A percentile compares a stretch with the other conserved stretches of the same genome.
Evolutionary conservation across 2,113 vertebrate genomes (phyloP).

Genomic region (Galemys pyrenaicus): DNA sequence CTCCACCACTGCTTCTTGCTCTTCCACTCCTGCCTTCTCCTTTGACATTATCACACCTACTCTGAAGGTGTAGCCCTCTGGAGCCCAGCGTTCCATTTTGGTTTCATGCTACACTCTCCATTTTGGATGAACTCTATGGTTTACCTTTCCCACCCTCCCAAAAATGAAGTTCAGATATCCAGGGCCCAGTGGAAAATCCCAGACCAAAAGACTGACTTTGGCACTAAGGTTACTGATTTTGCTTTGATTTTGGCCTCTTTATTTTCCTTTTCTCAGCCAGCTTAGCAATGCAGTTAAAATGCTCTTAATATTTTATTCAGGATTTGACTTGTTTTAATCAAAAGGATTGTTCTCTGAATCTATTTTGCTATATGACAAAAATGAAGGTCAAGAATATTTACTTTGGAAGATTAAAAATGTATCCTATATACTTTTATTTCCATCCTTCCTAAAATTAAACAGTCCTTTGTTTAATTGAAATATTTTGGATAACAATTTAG

Average conservation of each 20-base stretch:
- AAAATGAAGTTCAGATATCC: neutral
- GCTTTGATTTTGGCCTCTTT: neutral
- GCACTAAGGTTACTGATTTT: neutral
- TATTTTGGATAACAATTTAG: neutral
- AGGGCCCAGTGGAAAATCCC: neutral
- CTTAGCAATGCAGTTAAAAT: slow-evolving; percentile 27
- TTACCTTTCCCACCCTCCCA: neutral
- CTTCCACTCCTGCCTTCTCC: neutral
- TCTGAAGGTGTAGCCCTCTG: no score
- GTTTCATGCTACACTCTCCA: neutral
- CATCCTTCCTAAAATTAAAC: neutral
- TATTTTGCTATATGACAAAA: neutral
- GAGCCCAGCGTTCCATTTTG: neutral
- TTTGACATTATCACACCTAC: no score
- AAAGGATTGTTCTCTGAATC: slow-evolving; percentile 35
- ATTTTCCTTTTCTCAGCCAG: slow-evolving; percentile 28
- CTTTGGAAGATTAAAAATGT: slow-evolving; percentile 46
- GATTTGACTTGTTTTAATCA: slow-evolving; percentile 51
- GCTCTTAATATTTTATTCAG: slow-evolving; percentile 37
- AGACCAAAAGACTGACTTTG: neutral
- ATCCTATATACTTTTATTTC: neutral
- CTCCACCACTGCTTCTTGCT: neutral
- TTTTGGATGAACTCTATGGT: neutral
- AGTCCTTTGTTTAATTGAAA: slow-evolving; percentile 21
- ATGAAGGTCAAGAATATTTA: slow-evolving; percentile 54